Conservation (phyloP, 2,888 invertebrate genomes). For the Acrocyrtus sp. region DNA sequence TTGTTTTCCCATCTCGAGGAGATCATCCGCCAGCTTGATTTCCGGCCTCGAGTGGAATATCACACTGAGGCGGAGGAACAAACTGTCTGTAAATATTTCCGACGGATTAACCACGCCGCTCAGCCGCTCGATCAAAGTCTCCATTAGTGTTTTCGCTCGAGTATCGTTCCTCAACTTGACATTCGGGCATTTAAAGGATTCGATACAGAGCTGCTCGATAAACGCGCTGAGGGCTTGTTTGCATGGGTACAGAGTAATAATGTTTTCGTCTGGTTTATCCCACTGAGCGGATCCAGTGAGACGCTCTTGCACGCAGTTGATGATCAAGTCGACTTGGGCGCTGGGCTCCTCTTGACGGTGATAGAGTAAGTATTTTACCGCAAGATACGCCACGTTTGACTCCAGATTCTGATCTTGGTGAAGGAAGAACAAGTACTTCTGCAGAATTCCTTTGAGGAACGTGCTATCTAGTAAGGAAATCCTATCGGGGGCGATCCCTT, state of each 20-base stretch:
- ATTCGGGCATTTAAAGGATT: conserved; percentile 49
- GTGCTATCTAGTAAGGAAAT: conserved; percentile 34
- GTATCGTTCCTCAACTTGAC: conserved; percentile 35
- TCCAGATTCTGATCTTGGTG: conserved; percentile 49
- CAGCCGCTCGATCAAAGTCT: conserved; percentile 25
- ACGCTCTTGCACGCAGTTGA: conserved; percentile 28
- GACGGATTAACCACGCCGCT: conserved; percentile 34
- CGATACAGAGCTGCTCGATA: conserved; percentile 53
- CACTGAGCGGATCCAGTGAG: conserved; percentile 41
- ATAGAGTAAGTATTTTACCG: conserved; percentile 51
- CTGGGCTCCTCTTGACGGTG: conserved; percentile 35
- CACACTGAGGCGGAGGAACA: conserved; percentile 49
- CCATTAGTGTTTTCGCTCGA: conserved; percentile 30
- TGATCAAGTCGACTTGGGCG: conserved; percentile 25
- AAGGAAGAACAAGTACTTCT: conserved; percentile 44
- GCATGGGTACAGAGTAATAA: conserved; percentile 45
- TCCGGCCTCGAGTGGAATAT: conserved; percentile 52
- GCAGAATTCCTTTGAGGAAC: conserved; percentile 40
- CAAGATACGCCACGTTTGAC: conserved; percentile 45
- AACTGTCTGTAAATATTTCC: conserved; percentile 52
- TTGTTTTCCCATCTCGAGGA: conserved; percentile 45
- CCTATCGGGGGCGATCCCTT: conserved; percentile 45
- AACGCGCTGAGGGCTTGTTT: conserved; percentile 54
- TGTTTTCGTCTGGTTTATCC: conserved; percentile 45
- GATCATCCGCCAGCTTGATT: conserved; percentile 38